Base-by-base conservation (phyloP, 2,113 vertebrate species). In the Pangasianodon gigas region DNA sequence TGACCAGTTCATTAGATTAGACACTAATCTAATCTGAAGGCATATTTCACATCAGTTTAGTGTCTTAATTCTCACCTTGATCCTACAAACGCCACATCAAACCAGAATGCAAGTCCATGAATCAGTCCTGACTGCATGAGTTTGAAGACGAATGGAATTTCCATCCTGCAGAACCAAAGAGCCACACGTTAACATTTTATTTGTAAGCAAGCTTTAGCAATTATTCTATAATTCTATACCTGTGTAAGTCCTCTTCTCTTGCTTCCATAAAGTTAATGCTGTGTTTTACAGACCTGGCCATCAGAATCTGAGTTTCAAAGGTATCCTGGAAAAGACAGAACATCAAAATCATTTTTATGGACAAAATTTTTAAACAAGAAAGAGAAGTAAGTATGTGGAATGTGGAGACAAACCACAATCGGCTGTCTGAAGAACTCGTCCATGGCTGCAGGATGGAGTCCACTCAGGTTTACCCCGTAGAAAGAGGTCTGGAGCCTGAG, bases 51-150 rank as follows among this genome's bases (percentile, higher is more conserved):
- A 37, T 56, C n/a, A 52, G 14, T 9, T 54, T 19, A 51, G 3
- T 51, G 16, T 65, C 58, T 52, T 29, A 74, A 52, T 51, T 92
- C 94, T 62, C 87, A 97, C 96, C 93, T 92, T 84, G 96, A 97
- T 74, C 96, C 96, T n/a, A 94, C 88, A 90, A 97, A 97, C 75
- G 96, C 96, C 90, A 97, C 94, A 81, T 97, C 96, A 46, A 97
- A 97, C 97, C 97, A 96, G 89, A 97, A 96, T 85, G 95, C 96
- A 21, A 97, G 94, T 48, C 96, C 97, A 9, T 97, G 97, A 91
- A 97, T 88, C 85, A 97, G 92, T 88, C 97, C 96, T 0, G 97
- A 96, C 87, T 96, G 96, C 21, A 92, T 92, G 85, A 98, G 93
- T 3, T 95, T 94, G 87, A 97, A 97, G 89, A 95, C 94, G 90